These are phyloP conservation scores for Torymus auratus DNA, from an alignment of 2,888 invertebrate genomes.

Conservation along the genomic window DNA sequence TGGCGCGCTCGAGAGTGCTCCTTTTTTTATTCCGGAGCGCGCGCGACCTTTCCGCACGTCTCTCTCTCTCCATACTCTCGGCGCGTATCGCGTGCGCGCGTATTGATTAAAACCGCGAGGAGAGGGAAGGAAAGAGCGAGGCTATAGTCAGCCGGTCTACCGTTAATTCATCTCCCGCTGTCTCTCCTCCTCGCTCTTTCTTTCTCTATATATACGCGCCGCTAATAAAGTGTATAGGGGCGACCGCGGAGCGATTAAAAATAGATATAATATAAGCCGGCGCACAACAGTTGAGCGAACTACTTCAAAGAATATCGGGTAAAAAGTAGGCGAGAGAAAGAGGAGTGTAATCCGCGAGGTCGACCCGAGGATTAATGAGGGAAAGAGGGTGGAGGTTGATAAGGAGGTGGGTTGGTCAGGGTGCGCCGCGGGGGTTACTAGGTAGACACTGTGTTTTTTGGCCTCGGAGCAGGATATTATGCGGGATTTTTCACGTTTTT, in stretches of 20 bases:
- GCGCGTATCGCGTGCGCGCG: not conserved
- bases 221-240: no score
- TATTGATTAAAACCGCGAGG: slow-evolving; percentile 12
- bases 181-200: not conserved
- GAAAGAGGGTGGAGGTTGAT: not conserved
- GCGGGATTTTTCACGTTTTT: no score
- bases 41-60: no score
- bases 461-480: no score
- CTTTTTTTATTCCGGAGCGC: no score
- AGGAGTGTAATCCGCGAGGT: not conserved
- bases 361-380: not conserved
- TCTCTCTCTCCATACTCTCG: no score
- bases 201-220: no score
- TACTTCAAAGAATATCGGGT: slow-evolving; percentile 68
- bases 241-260: slow-evolving; percentile 43
- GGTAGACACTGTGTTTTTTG: no score
- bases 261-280: slow-evolving; percentile 39
- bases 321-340: slow-evolving; percentile 20
- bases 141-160: not conserved
- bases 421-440: not conserved
- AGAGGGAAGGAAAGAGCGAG: no score
- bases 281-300: slow-evolving; percentile 65
- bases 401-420: not conserved
- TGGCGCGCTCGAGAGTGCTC: no score
- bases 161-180: not conserved